Conservation (phyloP, 2,113 vertebrate genomes). For the Crypturellus undulatus region DNA sequence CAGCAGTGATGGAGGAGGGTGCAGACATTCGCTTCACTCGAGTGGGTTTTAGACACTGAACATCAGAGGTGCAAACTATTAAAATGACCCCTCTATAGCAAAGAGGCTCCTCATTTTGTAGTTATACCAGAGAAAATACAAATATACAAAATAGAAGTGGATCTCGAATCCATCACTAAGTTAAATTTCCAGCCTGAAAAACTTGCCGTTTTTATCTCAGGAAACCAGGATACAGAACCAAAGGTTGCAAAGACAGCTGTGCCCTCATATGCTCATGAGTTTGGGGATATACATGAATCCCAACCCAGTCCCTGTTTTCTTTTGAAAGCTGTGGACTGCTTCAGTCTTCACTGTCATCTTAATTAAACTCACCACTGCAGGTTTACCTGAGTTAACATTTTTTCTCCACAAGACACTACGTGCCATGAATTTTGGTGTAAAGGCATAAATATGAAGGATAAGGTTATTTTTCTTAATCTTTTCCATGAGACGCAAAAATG, state of each 20-base stretch:
- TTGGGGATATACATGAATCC: accelerated
- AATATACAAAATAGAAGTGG: not conserved
- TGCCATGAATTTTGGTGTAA: not conserved
- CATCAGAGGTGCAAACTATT: not conserved
- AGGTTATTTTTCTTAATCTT: not conserved
- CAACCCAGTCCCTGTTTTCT: not conserved
- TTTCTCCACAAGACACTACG: not conserved
- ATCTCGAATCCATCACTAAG: not conserved
- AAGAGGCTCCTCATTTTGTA: not conserved
- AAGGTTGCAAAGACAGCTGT: not conserved
- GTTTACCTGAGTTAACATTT: not conserved
- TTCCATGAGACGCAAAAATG: not conserved
- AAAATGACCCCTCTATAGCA: not conserved
- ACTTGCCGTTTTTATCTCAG: not conserved
- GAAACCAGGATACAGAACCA: not conserved
- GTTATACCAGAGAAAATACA: not conserved
- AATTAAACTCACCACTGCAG: not conserved
- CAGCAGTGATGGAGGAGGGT: not conserved
- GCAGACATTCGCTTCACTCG: not conserved
- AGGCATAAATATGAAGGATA: not conserved
- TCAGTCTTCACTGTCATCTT: not conserved
- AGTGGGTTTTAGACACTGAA: not conserved
- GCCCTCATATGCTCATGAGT: accelerated
- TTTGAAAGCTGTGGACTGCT: not conserved
- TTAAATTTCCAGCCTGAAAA: not conserved